Evolutionary conservation across 1,140 invertebrate genomes (phyloP), one percentile per base, ranked within the genome.

Genomic region (Xylocopa sonorina): DNA sequence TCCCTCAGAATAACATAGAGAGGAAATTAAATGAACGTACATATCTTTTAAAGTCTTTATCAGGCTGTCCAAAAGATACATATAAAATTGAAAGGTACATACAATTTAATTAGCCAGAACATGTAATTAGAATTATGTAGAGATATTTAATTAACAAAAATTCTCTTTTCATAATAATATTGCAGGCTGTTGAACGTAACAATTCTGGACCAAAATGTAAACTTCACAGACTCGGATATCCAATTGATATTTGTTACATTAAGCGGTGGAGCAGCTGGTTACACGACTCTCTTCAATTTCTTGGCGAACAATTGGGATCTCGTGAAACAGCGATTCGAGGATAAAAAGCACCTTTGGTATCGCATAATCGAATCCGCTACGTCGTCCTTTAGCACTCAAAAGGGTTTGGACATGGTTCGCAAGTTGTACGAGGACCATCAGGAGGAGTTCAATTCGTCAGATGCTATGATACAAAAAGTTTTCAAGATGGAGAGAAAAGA

Each of bases 171-270:
- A 46, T 62, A 21, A 60, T 50, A 24, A 43, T 51, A 46, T 16
- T 51, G 1, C 80, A 93, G 94, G 78, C 87, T 97, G 1, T 88
- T 97, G 27, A 95, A 96, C 75, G 92, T 95, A 10, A 95, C 96
- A 0, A 93, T 97, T 32, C 78, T 96, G 57, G 93, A 95, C 79
- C 92, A 94, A 58, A 95, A 96, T 81, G 93, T 93, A 0, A 96
- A 95, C 81, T 96, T 97, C 81, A 95, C 95, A 0, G 96, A 96
- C 81, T 95, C 94, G 10, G 96, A 97, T 78, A 92, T 95, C 55
- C 95, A 95, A 82, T 87, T 96, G 12, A 96, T 96, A 72, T 95
- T 96, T 71, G 95, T 94, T 64, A 96, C 95, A 93, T 85, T 97
- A 46, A 95, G 95, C 3, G 94, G 95, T 4, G 93, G 94, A 34